Base-by-base conservation (phyloP, 2,888 invertebrate species). In the Panzeria rudis region DNA sequence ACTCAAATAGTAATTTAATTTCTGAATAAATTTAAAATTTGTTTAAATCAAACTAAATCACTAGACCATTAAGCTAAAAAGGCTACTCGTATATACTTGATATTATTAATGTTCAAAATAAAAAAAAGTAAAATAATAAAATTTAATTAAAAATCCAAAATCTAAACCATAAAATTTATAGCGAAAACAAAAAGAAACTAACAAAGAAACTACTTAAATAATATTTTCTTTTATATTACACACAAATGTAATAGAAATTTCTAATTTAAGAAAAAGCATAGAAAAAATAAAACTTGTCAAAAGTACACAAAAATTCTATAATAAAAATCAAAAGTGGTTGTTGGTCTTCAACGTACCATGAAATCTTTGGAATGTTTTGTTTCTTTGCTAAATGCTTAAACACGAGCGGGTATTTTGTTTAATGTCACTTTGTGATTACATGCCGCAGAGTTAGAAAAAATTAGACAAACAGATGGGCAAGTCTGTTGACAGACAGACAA, bases 261-360 rank as follows among this genome's bases (percentile, higher is more conserved):
- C 32, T 61, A 56, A 50, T 68, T 47, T 32, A 2, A 20, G 1
- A n/a, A 44, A 62, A 44, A 64, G 7, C 44, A 3, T 23, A 35
- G 35, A 23, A 69, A 54, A 38, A 6, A 56, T 8, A 56, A 44
- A 59, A 41, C 6, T 8, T 44, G 25, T 38, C 20, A 17, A 29
- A 62, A 25, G 7, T 17, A 44, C 2, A 7, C 20, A 64, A 62
- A 41, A 80, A 73, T 80, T 80, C 73, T 80, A 73, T 50, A 29
- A 59, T 56, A 29, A 80, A 80, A 80, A 80, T 56, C 73, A 80
- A 80, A 73, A 80, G 77, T 68, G 56, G n/a, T 78, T 69, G 25
- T 44, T 62, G 15, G 9, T 15, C 17, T 20, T 25, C 15, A 54
- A 47, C n/a, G n/a, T 61, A 25, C 2, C 29, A 64, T 66, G 15